Evolutionary conservation across 2,888 invertebrate species (phyloP).

Genomic region (Portevinia maculata): DNA sequence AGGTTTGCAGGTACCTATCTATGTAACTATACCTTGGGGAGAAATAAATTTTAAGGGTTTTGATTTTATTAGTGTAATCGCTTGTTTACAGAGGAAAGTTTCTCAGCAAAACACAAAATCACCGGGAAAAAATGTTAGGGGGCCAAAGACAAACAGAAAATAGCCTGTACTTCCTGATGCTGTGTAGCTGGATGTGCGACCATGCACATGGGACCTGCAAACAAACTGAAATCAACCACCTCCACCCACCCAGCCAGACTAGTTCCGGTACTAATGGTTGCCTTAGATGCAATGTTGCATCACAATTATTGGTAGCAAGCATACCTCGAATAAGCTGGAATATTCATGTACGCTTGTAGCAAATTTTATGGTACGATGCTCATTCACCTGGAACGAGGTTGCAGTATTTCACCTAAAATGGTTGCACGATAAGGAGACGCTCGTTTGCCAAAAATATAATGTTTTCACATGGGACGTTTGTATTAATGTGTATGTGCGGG

Average conservation of each 20-base stretch:
- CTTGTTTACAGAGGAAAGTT: constrained; percentile 70
- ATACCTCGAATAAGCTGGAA: constrained; percentile 38
- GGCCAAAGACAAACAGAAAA: constrained; percentile 55
- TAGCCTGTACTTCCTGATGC: constrained; percentile 9
- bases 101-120: constrained; percentile 29
- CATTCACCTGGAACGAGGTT: constrained; percentile 71
- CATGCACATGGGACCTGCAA: constrained; percentile 39
- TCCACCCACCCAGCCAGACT: constrained; percentile 11
- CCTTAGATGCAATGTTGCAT: constrained; percentile 58
- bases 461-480: constrained; percentile 50
- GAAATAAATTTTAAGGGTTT: constrained; percentile 69
- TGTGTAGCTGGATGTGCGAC: constrained; percentile 12
- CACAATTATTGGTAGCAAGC: constrained; percentile 31
- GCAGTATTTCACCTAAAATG: constrained; percentile 70
- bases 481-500: constrained; percentile 42
- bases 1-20: constrained; percentile 24
- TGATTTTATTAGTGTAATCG: constrained; percentile 73
- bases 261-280: constrained; percentile 36
- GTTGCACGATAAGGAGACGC: constrained; percentile 71
- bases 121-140: constrained; percentile 14
- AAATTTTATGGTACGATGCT: constrained; percentile 68
- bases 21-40: constrained; percentile 61
- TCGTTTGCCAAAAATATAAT: constrained; percentile 66
- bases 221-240: constrained; percentile 21
- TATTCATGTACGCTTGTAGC: constrained; percentile 48